phyloP scores from a whole-genome alignment of 2,888 invertebrate genomes.

The Agonum fuliginosum region DNA sequence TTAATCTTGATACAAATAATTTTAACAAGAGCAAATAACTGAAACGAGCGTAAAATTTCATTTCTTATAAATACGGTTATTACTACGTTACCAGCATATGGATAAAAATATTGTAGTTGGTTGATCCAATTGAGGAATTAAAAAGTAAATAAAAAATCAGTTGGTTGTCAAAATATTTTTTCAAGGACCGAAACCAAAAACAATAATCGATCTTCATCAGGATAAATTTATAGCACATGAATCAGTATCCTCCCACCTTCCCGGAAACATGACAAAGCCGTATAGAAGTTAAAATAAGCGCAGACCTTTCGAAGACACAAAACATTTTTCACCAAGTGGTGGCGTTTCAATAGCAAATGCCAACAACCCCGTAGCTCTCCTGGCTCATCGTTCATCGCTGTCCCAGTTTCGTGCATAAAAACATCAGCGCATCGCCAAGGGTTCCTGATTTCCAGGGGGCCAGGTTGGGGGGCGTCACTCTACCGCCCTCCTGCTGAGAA shows the following conservation, averaged over 20 bases:
- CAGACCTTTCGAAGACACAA: conserved; percentile 10
- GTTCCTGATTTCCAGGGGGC: not conserved
- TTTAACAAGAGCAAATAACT: too few species aligned
- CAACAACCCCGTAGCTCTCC: conserved; percentile 39
- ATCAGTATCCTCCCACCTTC: too few species aligned
- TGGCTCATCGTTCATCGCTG: conserved; percentile 29
- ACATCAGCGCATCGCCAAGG: conserved; percentile 22
- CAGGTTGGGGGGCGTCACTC: not conserved
- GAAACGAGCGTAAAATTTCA: too few species aligned
- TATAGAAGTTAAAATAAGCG: conserved; percentile 11
- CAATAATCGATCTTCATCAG: too few species aligned
- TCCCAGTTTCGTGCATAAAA: conserved; percentile 22
- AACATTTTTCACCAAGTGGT: conserved; percentile 16
- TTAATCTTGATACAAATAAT: too few species aligned
- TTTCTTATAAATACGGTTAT: too few species aligned
- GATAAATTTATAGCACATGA: not conserved
- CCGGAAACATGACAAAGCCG: not conserved
- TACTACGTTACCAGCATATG: too few species aligned
- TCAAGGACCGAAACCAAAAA: too few species aligned
- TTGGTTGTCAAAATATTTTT: too few species aligned
- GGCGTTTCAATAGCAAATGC: conserved; percentile 37
- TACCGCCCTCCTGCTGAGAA: conserved; percentile 16
- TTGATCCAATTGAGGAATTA: too few species aligned
- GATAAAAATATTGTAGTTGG: too few species aligned
- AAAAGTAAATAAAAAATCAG: too few species aligned